A percentile compares a stretch with the other conserved stretches of the same genome.
Conservation (phyloP, 2,113 vertebrate species). For the Scolopax mira region DNA sequence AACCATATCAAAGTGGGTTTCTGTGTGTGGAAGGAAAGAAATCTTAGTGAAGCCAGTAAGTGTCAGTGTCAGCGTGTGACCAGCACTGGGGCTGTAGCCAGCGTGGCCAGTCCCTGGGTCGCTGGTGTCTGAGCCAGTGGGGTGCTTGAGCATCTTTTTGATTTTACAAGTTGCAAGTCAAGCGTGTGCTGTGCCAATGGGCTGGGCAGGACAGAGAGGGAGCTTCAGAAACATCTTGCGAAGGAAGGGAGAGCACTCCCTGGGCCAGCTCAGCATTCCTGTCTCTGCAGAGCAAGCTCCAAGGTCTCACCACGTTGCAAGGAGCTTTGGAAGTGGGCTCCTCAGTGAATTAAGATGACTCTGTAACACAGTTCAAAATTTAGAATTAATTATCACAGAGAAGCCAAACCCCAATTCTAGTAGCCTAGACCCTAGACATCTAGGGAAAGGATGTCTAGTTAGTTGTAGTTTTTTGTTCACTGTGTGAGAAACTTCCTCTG, state of each 20-base stretch:
- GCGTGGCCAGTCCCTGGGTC: not conserved
- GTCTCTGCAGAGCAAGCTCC: not conserved
- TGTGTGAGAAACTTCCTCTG: constrained; percentile 1
- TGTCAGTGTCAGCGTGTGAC: not conserved
- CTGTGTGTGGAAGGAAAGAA: not conserved
- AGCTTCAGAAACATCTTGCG: not conserved
- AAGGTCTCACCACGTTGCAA: not conserved
- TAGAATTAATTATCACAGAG: not conserved
- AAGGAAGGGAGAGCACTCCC: not conserved
- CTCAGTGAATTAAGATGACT: not conserved
- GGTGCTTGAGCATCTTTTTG: not conserved
- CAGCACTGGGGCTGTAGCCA: not conserved
- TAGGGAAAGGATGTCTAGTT: not conserved
- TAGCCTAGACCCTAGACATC: too few species aligned
- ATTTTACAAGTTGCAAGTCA: not conserved
- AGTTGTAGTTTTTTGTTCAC: not conserved
- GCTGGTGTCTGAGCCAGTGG: not conserved
- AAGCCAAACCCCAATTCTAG: not conserved
- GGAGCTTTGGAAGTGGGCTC: not conserved
- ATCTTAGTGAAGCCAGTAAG: not conserved
- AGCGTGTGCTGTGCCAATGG: not conserved
- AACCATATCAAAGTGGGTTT: not conserved
- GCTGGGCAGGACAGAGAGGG: not conserved
- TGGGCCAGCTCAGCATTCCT: not conserved
- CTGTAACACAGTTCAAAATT: not conserved